Percentiles rank a stretch among this genome's conserved stretches.
Conservation (phyloP, 2,888 invertebrate genomes). For the Pristionchus maxplancki region DNA sequence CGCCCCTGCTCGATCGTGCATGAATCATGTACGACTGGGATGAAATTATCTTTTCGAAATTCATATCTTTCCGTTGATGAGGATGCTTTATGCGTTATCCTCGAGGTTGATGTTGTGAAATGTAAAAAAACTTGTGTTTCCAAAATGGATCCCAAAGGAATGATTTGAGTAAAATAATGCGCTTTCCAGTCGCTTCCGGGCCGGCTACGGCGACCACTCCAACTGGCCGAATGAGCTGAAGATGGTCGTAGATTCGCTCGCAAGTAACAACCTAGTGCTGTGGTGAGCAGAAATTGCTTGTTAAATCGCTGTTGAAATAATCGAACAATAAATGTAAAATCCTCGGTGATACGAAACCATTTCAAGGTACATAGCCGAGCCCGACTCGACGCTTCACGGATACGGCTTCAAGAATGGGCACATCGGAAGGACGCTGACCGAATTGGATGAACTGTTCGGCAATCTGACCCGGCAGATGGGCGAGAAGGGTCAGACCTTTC, state of each 20-base stretch:
- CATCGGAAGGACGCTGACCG: conserved; percentile 52
- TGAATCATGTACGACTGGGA: too few species aligned
- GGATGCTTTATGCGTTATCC: too few species aligned
- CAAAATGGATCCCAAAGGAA: too few species aligned
- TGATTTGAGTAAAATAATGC: too few species aligned
- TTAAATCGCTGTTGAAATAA: neutral
- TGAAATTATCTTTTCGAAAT: too few species aligned
- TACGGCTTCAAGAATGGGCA: conserved; percentile 76
- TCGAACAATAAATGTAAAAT: too few species aligned
- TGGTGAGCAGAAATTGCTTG: neutral
- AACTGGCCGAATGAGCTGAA: neutral
- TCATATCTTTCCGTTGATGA: too few species aligned
- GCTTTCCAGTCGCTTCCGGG: neutral
- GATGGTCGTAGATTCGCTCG: neutral
- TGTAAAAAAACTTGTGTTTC: too few species aligned
- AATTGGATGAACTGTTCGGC: neutral
- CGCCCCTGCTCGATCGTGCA: too few species aligned
- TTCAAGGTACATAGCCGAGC: conserved; percentile 78
- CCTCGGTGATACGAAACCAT: too few species aligned
- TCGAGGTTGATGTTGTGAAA: too few species aligned
- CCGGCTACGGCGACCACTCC: neutral
- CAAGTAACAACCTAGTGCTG: neutral
- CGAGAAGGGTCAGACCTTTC: neutral
- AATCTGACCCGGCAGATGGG: conserved; percentile 21
- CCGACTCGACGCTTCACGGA: conserved; percentile 78